phyloP scores from a whole-genome alignment of 2,888 invertebrate species.

The Dugesia japonica region DNA sequence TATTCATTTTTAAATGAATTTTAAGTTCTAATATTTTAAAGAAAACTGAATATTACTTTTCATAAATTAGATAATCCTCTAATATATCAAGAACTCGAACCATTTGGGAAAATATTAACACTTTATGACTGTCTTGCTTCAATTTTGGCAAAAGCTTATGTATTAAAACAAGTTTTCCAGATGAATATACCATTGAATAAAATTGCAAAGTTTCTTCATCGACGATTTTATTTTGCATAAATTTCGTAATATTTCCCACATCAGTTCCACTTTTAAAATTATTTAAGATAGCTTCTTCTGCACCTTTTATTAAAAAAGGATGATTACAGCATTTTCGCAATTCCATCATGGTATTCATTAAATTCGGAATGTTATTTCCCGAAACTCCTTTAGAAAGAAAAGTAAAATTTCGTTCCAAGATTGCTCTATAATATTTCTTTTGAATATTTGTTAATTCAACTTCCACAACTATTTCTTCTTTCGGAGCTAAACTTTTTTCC shows the following conservation, averaged over 20 bases:
- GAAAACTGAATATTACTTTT: constrained; percentile 55
- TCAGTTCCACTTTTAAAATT: constrained; percentile 52
- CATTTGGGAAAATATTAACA: constrained; percentile 83
- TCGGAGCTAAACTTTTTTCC: constrained; percentile 90
- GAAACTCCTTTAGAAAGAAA: constrained; percentile 86
- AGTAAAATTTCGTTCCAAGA: constrained; percentile 88
- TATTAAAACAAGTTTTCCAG: constrained; percentile 94
- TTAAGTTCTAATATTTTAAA: constrained; percentile 20
- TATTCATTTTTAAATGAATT: too few relatives aligned
- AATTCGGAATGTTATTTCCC: constrained; percentile 77
- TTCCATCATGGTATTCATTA: constrained; percentile 99
- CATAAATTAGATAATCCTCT: constrained; percentile 83
- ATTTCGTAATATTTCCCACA: constrained; percentile 36
- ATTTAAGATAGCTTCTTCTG: constrained; percentile 88
- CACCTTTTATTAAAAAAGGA: constrained; percentile 85
- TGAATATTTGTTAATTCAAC: constrained; percentile 97
- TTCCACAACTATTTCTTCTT: constrained; percentile 97
- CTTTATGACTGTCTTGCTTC: constrained; percentile 83
- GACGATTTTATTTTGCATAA: constrained; percentile 3
- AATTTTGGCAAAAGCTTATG: constrained; percentile 90
- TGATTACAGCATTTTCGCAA: constrained; percentile 96
- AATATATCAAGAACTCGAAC: constrained; percentile 92
- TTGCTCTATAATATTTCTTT: constrained; percentile 97
- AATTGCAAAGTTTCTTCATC: constrained; percentile 38
- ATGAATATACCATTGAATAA: constrained; percentile 70